Conservation (phyloP, 2,888 invertebrate species). For the Callosobruchus maculatus region DNA sequence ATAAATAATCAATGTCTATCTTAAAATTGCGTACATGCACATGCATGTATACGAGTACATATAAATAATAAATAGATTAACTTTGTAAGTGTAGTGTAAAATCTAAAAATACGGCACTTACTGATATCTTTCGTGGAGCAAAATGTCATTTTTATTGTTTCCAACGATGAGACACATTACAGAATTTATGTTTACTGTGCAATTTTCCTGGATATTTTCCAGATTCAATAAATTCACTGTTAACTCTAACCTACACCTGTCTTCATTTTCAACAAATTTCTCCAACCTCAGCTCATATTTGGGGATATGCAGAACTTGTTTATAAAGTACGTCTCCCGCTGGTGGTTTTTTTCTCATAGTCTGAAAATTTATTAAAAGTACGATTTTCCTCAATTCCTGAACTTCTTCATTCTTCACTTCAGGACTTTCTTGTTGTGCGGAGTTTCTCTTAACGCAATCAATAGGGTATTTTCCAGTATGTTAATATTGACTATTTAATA, state of each 20-base stretch:
- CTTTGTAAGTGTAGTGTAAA: too few species aligned
- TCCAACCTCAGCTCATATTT: conserved; percentile 54
- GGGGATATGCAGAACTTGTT: conserved; percentile 61
- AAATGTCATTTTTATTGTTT: conserved; percentile 60
- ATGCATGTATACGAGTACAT: too few species aligned
- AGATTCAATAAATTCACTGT: conserved; percentile 47
- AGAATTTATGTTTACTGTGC: conserved; percentile 54
- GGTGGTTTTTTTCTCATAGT: conserved; percentile 72
- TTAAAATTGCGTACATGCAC: too few species aligned
- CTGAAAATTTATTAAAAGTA: too few species aligned
- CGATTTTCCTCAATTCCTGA: too few species aligned
- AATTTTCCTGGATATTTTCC: conserved; percentile 48
- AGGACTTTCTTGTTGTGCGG: too few species aligned
- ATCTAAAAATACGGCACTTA: conserved; percentile 39
- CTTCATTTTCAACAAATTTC: conserved; percentile 27
- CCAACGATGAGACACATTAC: conserved; percentile 61
- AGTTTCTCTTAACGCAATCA: too few species aligned
- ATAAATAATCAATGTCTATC: too few species aligned
- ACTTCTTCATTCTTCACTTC: too few species aligned
- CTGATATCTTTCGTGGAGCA: conserved; percentile 57
- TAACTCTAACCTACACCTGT: conserved; percentile 16
- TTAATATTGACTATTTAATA: too few species aligned
- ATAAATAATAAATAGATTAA: too few species aligned
- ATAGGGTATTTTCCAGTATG: too few species aligned
- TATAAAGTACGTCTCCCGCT: conserved; percentile 64